Percentiles rank a stretch among this genome's conserved stretches.
Conservation (phyloP, 2,888 invertebrate species). For the Shargacucullia verbasci region DNA sequence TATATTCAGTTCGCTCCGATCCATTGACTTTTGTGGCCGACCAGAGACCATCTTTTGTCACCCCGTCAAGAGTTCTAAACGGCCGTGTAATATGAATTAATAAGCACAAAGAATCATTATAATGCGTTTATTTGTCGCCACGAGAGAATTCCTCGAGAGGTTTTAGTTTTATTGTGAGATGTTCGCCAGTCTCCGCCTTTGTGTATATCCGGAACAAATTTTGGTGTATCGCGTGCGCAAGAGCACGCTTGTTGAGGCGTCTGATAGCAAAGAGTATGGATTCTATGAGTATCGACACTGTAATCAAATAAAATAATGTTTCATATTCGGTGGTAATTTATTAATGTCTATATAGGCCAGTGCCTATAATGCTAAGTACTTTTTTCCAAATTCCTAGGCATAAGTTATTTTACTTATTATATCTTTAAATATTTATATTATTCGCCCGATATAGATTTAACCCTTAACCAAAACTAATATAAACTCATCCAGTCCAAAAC, state of each 20-base stretch:
- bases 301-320: no score
- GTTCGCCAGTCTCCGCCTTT: conserved; percentile 66
- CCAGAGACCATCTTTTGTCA: conserved; percentile 82
- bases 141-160: conserved; percentile 65
- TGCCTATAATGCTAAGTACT: no score
- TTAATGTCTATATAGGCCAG: no score
- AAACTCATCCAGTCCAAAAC: conserved; percentile 36
- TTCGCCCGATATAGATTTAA: conserved; percentile 10
- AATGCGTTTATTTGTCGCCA: conserved; percentile 85
- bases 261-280: conserved; percentile 64
- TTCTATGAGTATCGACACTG: conserved; percentile 23
- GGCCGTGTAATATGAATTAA: conserved; percentile 89
- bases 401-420: no score
- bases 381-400: no score
- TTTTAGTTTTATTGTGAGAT: conserved; percentile 72
- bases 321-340: no score
- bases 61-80: conserved; percentile 82
- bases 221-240: conserved; percentile 80
- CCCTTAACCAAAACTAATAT: conserved; percentile 38
- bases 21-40: conserved; percentile 86
- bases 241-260: conserved; percentile 65
- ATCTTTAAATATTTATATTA: conserved; percentile 1
- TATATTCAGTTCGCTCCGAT: conserved; percentile 83
- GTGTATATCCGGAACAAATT: conserved; percentile 81
- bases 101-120: conserved; percentile 87